Evolutionary conservation across 2,113 vertebrate species (phyloP).

Genomic region (Pluvianellus socialis): DNA sequence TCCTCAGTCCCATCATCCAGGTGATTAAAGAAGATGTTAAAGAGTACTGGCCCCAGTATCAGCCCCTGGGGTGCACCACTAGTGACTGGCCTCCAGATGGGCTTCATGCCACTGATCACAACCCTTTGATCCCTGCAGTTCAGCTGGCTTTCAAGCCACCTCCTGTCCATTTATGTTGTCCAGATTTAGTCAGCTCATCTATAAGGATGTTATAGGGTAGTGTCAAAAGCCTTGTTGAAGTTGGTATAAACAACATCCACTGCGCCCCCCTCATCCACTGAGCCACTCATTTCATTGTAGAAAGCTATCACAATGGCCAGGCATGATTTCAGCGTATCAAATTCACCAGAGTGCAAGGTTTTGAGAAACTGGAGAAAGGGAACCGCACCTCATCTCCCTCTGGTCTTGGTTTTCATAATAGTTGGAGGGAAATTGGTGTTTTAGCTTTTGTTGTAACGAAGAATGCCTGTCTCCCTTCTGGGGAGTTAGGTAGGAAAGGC

Average conservation of each 20-base stretch:
- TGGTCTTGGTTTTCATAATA: slow-evolving; percentile 21
- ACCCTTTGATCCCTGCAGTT: neutral
- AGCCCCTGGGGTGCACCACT: neutral
- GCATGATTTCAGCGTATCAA: slow-evolving; percentile 32
- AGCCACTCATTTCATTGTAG: neutral
- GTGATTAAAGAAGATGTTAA: neutral
- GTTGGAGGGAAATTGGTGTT: slow-evolving; percentile 22
- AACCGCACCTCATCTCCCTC: neutral
- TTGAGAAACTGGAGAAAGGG: slow-evolving; percentile 50
- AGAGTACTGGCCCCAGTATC: neutral
- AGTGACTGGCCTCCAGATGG: neutral
- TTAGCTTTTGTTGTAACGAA: slow-evolving; percentile 44
- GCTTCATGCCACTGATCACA: neutral
- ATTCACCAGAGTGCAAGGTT: slow-evolving; percentile 23
- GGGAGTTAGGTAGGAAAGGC: slow-evolving; percentile 26
- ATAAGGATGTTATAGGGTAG: neutral
- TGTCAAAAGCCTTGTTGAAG: neutral
- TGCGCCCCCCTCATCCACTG: neutral
- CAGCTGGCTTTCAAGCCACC: neutral
- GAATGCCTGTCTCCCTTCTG: slow-evolving; percentile 43
- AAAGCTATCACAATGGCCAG: neutral
- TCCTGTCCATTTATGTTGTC: neutral
- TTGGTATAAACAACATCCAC: neutral
- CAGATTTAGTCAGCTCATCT: neutral
- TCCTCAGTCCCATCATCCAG: neutral